phyloP scores from a whole-genome alignment of 2,113 vertebrate species.

The Oryzias woworae region DNA sequence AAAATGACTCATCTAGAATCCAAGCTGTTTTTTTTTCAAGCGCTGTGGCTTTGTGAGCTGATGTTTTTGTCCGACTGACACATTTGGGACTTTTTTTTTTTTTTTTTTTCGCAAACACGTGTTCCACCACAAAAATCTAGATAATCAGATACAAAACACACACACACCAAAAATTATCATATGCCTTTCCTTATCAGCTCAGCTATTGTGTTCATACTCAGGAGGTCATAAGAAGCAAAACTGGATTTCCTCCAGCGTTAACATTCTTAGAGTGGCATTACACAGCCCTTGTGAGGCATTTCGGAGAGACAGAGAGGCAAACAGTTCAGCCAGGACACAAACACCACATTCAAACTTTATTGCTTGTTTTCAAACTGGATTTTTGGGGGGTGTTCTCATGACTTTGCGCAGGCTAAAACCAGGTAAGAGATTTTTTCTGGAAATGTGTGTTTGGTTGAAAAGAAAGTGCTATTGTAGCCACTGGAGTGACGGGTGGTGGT shows the following conservation, averaged over 20 bases:
- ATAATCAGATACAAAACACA: constrained; percentile 44
- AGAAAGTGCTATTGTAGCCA: background rate
- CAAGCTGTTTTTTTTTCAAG: no score
- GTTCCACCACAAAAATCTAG: constrained; percentile 10
- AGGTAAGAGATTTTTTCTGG: constrained; percentile 31
- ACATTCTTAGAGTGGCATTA: constrained; percentile 22
- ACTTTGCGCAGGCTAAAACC: constrained; percentile 15
- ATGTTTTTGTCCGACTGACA: background rate
- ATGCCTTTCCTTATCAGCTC: constrained; percentile 47
- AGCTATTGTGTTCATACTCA: constrained; percentile 31
- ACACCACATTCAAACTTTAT: background rate
- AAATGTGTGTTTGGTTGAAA: background rate
- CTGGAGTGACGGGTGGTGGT: background rate
- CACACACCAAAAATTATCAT: background rate
- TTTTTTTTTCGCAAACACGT: background rate
- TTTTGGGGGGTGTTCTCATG: constrained; percentile 21
- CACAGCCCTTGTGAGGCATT: constrained; percentile 26
- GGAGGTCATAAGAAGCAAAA: constrained; percentile 56
- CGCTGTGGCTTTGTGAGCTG: no score
- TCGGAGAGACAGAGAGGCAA: constrained; percentile 17
- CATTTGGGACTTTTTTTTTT: background rate
- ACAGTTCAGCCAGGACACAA: constrained; percentile 9
- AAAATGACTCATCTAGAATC: background rate
- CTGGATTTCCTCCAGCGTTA: constrained; percentile 51
- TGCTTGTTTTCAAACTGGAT: constrained; percentile 6